These are phyloP conservation scores for Microtus montanus DNA, from an alignment of 2,113 vertebrate genomes.

Conservation along the genomic window DNA sequence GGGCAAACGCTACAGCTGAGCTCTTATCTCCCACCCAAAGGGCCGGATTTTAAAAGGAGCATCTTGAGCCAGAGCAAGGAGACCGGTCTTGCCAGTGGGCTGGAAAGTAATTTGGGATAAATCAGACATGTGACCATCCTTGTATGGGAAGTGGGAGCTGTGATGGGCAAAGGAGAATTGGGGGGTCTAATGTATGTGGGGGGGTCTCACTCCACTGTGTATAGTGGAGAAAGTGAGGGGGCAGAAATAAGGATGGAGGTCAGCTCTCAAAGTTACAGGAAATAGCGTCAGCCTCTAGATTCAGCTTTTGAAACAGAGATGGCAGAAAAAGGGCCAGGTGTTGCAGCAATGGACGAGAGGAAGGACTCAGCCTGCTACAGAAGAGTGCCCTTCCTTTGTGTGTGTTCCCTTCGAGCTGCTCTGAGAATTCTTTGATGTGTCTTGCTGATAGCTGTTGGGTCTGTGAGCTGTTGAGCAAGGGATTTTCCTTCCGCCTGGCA, in stretches of 20 bases:
- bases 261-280: neutral
- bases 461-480: neutral
- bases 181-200: too few species aligned
- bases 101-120: slow-evolving; percentile 17
- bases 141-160: neutral
- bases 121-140: neutral
- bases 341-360: slow-evolving; percentile 22
- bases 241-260: neutral
- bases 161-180: neutral
- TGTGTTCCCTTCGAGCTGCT: neutral
- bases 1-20: neutral
- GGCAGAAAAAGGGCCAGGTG: neutral
- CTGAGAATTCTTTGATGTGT: neutral
- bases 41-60: neutral
- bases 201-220: neutral
- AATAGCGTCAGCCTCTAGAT: neutral
- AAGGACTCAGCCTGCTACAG: slow-evolving; percentile 26
- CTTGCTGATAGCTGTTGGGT: neutral
- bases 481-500: slow-evolving; percentile 16
- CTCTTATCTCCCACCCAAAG: neutral
- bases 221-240: neutral
- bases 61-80: neutral
- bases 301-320: neutral
- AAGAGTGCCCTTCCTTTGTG: slow-evolving; percentile 19
- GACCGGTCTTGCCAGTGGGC: neutral